A percentile compares a stretch with the other conserved stretches of the same genome.
phyloP scores from a whole-genome alignment of 1,140 invertebrate genomes.

The Bombus pascuorum region DNA sequence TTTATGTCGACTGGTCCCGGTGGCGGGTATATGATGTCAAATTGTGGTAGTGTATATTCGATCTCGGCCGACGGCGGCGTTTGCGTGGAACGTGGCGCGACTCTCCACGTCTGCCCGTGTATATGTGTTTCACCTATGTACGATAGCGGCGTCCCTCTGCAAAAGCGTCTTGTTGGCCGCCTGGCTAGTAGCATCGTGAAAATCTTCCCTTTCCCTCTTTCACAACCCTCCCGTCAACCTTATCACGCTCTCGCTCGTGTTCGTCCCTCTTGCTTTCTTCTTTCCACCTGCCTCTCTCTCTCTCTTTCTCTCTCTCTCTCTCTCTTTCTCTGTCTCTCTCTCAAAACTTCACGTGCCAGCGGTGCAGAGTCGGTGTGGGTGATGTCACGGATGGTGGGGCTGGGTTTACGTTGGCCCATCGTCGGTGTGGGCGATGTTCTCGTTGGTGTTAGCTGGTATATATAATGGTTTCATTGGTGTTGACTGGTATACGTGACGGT shows the following conservation, averaged over 20 bases:
- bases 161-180: constrained; percentile 71
- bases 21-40: constrained; percentile 49
- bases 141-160: constrained; percentile 47
- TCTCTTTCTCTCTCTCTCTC: not conserved
- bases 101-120: not conserved
- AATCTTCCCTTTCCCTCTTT: constrained; percentile 42
- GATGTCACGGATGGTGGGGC: constrained; percentile 58
- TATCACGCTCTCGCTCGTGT: constrained; percentile 43
- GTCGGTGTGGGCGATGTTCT: constrained; percentile 33
- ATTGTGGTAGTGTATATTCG: constrained; percentile 50
- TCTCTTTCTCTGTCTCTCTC: not conserved
- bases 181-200: constrained; percentile 59
- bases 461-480: not conserved
- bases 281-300: not conserved
- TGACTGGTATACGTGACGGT: not conserved
- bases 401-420: constrained; percentile 52
- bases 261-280: constrained; percentile 24
- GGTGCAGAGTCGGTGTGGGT: constrained; percentile 45
- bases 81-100: constrained; percentile 10
- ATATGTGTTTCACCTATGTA: constrained; percentile 13
- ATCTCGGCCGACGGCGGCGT: constrained; percentile 16
- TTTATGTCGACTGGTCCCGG: constrained; percentile 44
- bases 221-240: constrained; percentile 19
- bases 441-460: constrained; percentile 13
- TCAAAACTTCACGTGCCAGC: constrained; percentile 47